Evolutionary conservation across 2,888 invertebrate species (phyloP), one percentile per base, ranked within the genome.

Genomic region (Phrixothrix hirtus): DNA sequence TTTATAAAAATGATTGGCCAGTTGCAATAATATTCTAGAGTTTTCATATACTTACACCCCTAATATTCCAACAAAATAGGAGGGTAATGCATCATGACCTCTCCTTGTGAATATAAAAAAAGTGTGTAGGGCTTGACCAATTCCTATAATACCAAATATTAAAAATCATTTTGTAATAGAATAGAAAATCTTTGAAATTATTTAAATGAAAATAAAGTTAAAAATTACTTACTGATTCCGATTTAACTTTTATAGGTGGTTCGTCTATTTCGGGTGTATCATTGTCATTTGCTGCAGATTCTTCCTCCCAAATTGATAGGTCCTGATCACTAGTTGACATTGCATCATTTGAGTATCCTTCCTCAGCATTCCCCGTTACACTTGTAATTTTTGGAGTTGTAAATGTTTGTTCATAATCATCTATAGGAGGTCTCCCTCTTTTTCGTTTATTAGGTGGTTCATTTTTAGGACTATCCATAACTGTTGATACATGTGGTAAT

Each of bases 391-490:
- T 80, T 9, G 81, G 80, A 29, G 77, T 76, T 49, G 79, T 78
- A 50, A 78, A 79, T 46, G 77, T 74, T 49, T 77, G 77, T 49
- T 81, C 81, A 53, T 80, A 79, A 60, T 81, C 84, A 68, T 86
- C 86, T 66, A 86, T 78, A 37, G 86, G 86, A 3, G 86, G 86
- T 55, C 86, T 76, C 17, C 86, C 86, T 31, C 87, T 77, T 70
- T 85, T 86, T 63, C 79, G 80, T 77, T 79, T 84, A 69, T 74
- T 80, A 53, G 79, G 76, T 17, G 78, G 51, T 46, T 61, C 61
- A 14, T 43, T 55, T 57, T 69, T 70, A 2, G 71, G 72, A 55
- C 66, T 73, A 46, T 72, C 75, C 76, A 75, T 76, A 26, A 77
- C 74, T 13, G 76, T 73, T 13, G 77, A 70, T 32, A 76, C 76